Conservation (phyloP, 2,888 invertebrate species). For the Leptopterna dolabrata region DNA sequence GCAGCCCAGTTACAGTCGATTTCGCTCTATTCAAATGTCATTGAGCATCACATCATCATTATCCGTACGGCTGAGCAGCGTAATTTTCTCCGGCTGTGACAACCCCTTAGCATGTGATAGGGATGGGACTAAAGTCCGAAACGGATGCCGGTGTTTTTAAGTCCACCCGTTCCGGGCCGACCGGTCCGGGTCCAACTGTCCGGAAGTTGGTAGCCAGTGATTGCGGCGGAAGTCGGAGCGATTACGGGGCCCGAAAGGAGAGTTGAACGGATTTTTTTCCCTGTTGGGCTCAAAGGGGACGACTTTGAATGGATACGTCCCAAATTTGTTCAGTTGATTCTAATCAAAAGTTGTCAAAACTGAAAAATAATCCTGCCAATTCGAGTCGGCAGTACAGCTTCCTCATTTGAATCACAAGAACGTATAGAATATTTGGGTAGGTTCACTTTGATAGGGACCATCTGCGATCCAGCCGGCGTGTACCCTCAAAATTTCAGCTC, state of each 20-base stretch:
- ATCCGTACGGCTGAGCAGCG: conserved; percentile 48
- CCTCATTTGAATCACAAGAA: no score
- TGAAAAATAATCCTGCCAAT: no score
- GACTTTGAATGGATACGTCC: conserved; percentile 34
- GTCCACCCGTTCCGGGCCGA: not conserved
- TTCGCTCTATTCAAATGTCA: conserved; percentile 40
- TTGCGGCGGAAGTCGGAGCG: conserved; percentile 45
- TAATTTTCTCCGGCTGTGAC: conserved; percentile 34
- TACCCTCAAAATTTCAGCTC: no score
- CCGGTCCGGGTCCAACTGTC: not conserved
- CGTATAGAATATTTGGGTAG: no score
- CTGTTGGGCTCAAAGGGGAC: not conserved
- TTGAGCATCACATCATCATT: conserved; percentile 55
- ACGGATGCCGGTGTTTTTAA: conserved; percentile 41
- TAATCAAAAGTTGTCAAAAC: not conserved
- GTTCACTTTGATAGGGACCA: no score
- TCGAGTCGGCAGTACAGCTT: no score
- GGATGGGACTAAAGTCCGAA: conserved; percentile 28
- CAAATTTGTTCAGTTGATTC: not conserved
- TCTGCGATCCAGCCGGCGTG: no score
- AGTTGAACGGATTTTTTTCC: conserved; percentile 18
- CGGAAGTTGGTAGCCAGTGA: conserved; percentile 44
- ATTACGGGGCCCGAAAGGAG: conserved; percentile 44
- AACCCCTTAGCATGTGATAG: not conserved
- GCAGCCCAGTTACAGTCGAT: not conserved